These are phyloP conservation scores for Papilio polyxenes DNA, from an alignment of 1,140 invertebrate species.

Conservation along the genomic window DNA sequence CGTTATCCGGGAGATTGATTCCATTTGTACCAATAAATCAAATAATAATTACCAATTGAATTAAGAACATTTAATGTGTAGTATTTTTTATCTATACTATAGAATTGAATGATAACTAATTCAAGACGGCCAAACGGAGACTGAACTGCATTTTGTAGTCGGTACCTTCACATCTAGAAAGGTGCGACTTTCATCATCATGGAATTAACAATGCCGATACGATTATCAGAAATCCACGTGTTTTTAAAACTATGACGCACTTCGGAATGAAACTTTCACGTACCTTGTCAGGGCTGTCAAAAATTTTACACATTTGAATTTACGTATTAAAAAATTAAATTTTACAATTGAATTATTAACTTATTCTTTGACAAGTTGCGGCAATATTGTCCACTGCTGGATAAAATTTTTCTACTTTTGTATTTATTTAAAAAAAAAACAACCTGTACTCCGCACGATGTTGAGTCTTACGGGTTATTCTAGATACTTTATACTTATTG, in stretches of 20 bases:
- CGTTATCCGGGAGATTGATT: no score
- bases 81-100: no score
- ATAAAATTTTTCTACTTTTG: no score
- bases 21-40: neutral
- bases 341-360: no score
- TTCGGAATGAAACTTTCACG: conserved; percentile 21
- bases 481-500: neutral
- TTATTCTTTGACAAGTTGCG: neutral
- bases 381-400: no score
- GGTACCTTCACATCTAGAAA: no score
- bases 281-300: conserved; percentile 10
- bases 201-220: neutral
- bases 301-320: neutral
- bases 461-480: neutral
- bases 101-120: no score
- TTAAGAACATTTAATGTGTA: neutral
- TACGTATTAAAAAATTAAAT: no score
- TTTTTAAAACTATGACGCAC: conserved; percentile 27
- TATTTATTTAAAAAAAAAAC: no score
- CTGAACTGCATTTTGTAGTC: no score
- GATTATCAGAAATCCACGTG: conserved; percentile 21
- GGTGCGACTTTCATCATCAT: neutral
- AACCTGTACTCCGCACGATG: no score
- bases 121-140: no score
- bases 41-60: neutral